Base-by-base conservation (phyloP, 2,888 invertebrate species). In the Amphipoea lucens region DNA sequence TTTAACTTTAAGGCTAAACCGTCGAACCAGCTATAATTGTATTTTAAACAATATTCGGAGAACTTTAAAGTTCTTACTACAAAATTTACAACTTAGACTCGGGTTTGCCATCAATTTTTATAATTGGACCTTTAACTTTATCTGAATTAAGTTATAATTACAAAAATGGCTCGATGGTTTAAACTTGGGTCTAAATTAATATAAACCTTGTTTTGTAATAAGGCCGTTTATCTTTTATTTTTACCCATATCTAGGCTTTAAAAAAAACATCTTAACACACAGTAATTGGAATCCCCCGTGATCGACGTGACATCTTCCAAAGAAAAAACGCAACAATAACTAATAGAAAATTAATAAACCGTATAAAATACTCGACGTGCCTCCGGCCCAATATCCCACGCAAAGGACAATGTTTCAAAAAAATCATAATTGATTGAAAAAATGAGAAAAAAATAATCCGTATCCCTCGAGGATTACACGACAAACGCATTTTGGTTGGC, bases 401-500 rank as follows among this genome's bases (percentile, higher is more conserved):
- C 91, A 88, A 86, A 90, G 88, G 91, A 91, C 93, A 93, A 92
- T 92, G 91, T 93, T 94, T 92, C 71, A 84, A 94, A 95, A 95
- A 95, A 95, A 94, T 90, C 90, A 94, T 94, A 94, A 94, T 94
- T 94, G 92, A 93, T 92, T 89, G 87, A 91, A 92, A 93, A 95
- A 95, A 94, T 93, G 90, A 62, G 45, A 82, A 86, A 82, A 82
- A 82, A 92, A 94, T 95, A 96, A 96, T 96, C 96, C 95, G 93
- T 89, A 90, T 94, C 96, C 96, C 96, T 88, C 57, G 96, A 92
- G 96, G 96, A 96, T 96, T 96, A 96, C 96, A 96, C 95, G 96
- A 96, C 95, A 96, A 96, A 96, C 93, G 95, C 96, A 97, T 96
- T 96, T 96, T 93, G 92, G 92, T 93, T 94, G 96, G 95, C 96